Evolutionary conservation across 1,140 invertebrate species (phyloP).

Genomic region (Aphaenogaster floridana): DNA sequence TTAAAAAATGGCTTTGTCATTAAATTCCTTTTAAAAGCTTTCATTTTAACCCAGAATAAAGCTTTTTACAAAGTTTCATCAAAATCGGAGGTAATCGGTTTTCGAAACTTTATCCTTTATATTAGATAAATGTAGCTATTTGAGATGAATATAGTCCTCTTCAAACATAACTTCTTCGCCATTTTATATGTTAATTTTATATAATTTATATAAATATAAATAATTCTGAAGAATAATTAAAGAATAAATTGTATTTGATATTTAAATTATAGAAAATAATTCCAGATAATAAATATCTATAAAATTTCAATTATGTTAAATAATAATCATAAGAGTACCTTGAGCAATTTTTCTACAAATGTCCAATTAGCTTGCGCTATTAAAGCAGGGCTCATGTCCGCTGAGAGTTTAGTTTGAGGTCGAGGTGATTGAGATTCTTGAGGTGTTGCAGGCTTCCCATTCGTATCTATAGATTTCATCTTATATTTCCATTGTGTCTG

Average conservation of each 20-base stretch:
- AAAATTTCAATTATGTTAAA: background rate
- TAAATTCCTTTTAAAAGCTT: no score
- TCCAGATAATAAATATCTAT: background rate
- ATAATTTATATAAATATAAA: background rate
- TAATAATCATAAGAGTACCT: slow-evolving; percentile 88
- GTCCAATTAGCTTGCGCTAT: slow-evolving; percentile 99
- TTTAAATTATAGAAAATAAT: slow-evolving; percentile 3
- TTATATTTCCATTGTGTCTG: slow-evolving; percentile 87
- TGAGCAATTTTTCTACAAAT: slow-evolving; percentile 98
- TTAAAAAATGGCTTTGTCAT: no score
- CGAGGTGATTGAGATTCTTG: slow-evolving; percentile 86
- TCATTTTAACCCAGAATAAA: no score
- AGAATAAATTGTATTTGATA: slow-evolving; percentile 12
- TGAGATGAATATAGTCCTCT: no score
- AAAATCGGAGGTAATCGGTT: no score
- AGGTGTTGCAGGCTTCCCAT: slow-evolving; percentile 81
- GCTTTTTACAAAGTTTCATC: no score
- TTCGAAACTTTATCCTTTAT: no score
- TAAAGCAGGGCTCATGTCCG: slow-evolving; percentile 92
- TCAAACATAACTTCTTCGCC: background rate
- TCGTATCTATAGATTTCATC: slow-evolving; percentile 85
- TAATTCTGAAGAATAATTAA: background rate
- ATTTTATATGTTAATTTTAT: background rate
- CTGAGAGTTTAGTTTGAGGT: slow-evolving; percentile 85
- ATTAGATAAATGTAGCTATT: background rate